Base-by-base conservation (phyloP, 2,797 vertebrate species). In the Gymnoscopelus microlampas region DNA sequence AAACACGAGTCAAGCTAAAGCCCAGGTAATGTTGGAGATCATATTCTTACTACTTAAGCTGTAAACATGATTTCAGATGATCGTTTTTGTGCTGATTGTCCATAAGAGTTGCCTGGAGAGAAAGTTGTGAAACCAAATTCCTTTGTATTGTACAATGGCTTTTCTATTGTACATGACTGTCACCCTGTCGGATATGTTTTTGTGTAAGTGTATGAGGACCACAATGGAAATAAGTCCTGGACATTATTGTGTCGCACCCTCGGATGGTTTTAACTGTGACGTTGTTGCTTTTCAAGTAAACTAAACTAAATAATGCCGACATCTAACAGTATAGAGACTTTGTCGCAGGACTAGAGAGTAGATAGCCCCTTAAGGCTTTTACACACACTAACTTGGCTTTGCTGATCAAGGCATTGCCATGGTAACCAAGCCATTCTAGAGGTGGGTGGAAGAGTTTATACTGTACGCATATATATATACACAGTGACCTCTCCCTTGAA, bases 1-100 rank as follows among this genome's bases (percentile, higher is more conserved):
- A 92, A 89, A 95, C 81, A 51, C 80, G 80, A 7, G 76, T 54
- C 53, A 91, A 90, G 82, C 90, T 88, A 68, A 93, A 95, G 73
- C 90, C 78, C 89, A 96, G 95, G 95, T 95, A 93, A 64, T 70
- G 48, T 24, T 14, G 3, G 19, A 63, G 32, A 44, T 8, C 1
- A 8, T 8, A 1, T 44, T 44, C 39, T 44, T 44, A 44, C 39
- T 8, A 44, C 39, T 1, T 44, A 44, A 10, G 9, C 8, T 35
- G 32, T 5, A 35, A 35, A 35, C 32, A 15, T 8, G 2, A 23
- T 55, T 9, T 19, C 5, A 55, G 12, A n/a, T 14, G 5, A 15
- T 12, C 13, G 2, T 39, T 35, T 35, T 13, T 26, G 60, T 50
- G 11, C 19, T 26, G 12, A 23, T 14, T 14, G 24, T 12, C 58